These are phyloP conservation scores for Antheraea assamensis DNA, from an alignment of 2,888 invertebrate genomes.

Conservation along the genomic window DNA sequence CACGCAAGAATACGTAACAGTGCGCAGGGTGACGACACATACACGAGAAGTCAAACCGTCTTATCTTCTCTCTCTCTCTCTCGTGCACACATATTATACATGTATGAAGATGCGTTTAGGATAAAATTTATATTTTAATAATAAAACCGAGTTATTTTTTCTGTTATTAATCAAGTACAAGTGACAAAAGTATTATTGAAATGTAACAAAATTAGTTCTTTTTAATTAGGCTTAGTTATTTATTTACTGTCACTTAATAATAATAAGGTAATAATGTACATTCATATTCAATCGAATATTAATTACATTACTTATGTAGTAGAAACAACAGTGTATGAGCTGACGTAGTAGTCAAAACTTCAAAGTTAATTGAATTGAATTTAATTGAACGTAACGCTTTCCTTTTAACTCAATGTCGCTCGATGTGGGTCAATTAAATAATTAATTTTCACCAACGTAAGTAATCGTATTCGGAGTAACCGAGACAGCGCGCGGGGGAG, in stretches of 20 bases:
- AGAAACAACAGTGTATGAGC: background rate
- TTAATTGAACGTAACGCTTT: conserved; percentile 14
- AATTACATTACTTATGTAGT: background rate
- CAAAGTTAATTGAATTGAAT: background rate
- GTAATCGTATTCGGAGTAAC: background rate
- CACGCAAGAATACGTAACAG: background rate
- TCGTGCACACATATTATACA: background rate
- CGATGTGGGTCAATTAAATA: conserved; percentile 11
- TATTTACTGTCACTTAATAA: background rate
- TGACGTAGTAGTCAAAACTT: background rate
- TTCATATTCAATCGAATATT: background rate
- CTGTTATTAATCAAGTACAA: no score
- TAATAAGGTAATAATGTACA: background rate
- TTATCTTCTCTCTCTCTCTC: background rate
- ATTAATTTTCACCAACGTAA: conserved; percentile 11
- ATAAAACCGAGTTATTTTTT: no score
- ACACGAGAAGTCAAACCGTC: background rate
- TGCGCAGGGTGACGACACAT: background rate
- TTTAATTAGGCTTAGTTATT: no score
- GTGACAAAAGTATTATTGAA: no score
- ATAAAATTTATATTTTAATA: background rate
- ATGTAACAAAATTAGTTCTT: no score
- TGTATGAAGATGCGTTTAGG: background rate
- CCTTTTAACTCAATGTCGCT: conserved; percentile 18
- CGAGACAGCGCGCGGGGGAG: background rate